A percentile compares a stretch with the other conserved stretches of the same genome.
Evolutionary conservation across 2,888 invertebrate genomes (phyloP).

Genomic region (Rhagium mordax): DNA sequence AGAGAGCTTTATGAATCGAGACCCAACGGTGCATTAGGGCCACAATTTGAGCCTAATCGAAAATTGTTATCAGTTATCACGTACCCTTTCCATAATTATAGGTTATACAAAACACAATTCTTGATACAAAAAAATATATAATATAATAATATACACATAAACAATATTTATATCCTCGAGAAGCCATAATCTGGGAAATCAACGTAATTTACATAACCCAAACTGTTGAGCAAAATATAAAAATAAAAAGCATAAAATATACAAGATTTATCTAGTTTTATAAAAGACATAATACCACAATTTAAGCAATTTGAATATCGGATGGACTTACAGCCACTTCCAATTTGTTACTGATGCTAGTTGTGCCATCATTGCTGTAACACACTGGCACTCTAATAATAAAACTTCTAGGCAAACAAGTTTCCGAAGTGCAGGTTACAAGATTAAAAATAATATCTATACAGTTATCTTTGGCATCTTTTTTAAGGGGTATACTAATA

Average conservation of each 20-base stretch:
- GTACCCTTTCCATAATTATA: too few relatives aligned
- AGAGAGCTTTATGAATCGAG: too few relatives aligned
- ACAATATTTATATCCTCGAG: too few relatives aligned
- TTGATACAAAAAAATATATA: too few relatives aligned
- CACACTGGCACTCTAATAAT: slow-evolving; percentile 59
- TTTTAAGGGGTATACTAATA: slow-evolving; percentile 59
- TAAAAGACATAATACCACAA: neutral
- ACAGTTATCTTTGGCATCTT: slow-evolving; percentile 35
- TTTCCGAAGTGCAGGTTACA: slow-evolving; percentile 63
- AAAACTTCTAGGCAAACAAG: slow-evolving; percentile 66
- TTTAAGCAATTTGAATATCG: slow-evolving; percentile 13
- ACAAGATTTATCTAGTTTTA: neutral
- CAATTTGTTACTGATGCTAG: slow-evolving; percentile 41
- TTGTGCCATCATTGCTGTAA: slow-evolving; percentile 34
- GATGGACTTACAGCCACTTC: slow-evolving; percentile 24
- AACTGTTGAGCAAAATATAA: neutral
- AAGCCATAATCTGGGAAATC: neutral
- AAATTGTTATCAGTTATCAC: too few relatives aligned
- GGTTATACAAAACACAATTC: too few relatives aligned
- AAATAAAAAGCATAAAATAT: slow-evolving; percentile 7
- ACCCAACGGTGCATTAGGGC: too few relatives aligned
- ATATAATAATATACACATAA: too few relatives aligned
- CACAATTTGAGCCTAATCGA: too few relatives aligned
- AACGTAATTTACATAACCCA: neutral
- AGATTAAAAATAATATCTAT: slow-evolving; percentile 64